These are phyloP conservation scores for Andrena haemorrhoa DNA, from an alignment of 2,888 invertebrate species.

Conservation along the genomic window DNA sequence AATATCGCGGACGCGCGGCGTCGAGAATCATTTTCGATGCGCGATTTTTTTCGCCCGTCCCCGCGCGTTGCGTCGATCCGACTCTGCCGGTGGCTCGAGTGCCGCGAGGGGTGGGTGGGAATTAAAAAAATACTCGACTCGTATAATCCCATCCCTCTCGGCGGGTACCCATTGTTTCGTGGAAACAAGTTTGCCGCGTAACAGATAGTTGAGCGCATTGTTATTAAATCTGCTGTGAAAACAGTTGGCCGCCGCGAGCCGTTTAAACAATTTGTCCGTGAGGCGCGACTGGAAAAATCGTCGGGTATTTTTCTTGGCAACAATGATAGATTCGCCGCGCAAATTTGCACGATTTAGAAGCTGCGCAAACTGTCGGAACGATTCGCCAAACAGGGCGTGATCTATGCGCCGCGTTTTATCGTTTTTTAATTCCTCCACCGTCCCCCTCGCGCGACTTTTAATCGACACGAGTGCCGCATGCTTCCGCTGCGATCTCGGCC, in stretches of 20 bases:
- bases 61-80: background rate
- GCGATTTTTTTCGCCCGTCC: background rate
- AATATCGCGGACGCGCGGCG: background rate
- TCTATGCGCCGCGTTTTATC: background rate
- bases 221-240: slow-evolving; percentile 47
- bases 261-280: slow-evolving; percentile 31
- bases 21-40: slow-evolving; percentile 36
- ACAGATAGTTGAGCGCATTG: slow-evolving; percentile 21
- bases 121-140: slow-evolving; percentile 18
- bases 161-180: slow-evolving; percentile 3
- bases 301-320: slow-evolving; percentile 21
- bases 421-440: background rate
- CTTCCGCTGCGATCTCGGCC: no score
- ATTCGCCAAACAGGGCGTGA: background rate
- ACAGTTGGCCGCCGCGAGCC: background rate
- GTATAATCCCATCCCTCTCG: slow-evolving; percentile 8
- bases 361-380: background rate
- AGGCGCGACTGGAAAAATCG: slow-evolving; percentile 3
- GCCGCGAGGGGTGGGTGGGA: background rate
- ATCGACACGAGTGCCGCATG: background rate
- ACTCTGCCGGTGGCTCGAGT: background rate
- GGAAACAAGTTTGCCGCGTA: slow-evolving; percentile 24
- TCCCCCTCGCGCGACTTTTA: background rate
- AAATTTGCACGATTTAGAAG: no score
- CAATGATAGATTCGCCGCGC: background rate